Conservation (phyloP, 1,140 invertebrate species). For the Microplitis demolitor region DNA sequence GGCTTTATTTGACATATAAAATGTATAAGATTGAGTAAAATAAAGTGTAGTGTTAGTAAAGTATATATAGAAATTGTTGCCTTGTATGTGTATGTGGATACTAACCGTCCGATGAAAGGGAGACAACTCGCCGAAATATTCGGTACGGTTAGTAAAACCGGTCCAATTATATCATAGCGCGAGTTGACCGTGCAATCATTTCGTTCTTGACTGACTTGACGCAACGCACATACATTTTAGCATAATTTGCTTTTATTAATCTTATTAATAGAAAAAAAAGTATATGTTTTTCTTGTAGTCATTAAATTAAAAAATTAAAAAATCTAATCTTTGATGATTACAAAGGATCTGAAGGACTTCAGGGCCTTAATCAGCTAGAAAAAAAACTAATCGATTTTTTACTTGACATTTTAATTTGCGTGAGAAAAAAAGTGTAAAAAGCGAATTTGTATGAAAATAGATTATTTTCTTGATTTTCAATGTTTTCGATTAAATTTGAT, state of each 20-base stretch:
- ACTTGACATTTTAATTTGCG: too few species aligned
- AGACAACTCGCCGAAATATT: slow-evolving; percentile 24
- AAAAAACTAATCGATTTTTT: too few species aligned
- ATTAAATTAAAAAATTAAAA: not conserved
- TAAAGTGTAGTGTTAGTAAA: not conserved
- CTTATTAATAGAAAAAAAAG: not conserved
- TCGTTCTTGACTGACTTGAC: not conserved
- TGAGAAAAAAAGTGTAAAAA: too few species aligned
- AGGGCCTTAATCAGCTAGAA: too few species aligned
- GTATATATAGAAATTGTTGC: not conserved
- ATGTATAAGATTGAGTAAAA: too few species aligned
- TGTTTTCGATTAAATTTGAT: too few species aligned
- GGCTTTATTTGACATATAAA: too few species aligned
- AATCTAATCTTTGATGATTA: too few species aligned
- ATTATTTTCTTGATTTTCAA: too few species aligned
- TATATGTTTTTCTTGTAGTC: not conserved
- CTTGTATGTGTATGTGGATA: slow-evolving; percentile 15
- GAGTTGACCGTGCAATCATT: not conserved
- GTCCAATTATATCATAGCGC: slow-evolving; percentile 54
- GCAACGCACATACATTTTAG: not conserved
- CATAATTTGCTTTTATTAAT: too few species aligned
- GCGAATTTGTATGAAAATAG: too few species aligned
- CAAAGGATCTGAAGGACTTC: too few species aligned
- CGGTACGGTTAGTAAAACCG: slow-evolving; percentile 46
- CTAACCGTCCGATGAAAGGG: slow-evolving; percentile 37